Conservation (phyloP, 2,888 invertebrate genomes). For the Odontocerum albicorne region DNA sequence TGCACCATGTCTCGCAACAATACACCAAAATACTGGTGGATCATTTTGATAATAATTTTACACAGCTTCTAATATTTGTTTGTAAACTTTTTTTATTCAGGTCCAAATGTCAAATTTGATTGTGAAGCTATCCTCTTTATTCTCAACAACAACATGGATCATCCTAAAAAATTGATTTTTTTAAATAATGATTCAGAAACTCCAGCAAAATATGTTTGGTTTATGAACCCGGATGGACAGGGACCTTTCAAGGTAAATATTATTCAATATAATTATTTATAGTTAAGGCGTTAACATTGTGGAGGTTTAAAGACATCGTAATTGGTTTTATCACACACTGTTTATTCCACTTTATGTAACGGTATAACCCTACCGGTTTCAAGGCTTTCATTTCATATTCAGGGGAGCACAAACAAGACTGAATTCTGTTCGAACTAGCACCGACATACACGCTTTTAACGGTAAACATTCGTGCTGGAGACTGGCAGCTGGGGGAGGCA, state of each 20-base stretch:
- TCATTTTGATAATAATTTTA: too few relatives aligned
- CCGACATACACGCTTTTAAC: too few relatives aligned
- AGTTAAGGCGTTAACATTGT: neutral
- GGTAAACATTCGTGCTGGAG: too few relatives aligned
- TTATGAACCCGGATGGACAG: constrained; percentile 47
- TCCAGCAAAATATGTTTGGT: constrained; percentile 54
- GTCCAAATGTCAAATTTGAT: constrained; percentile 8
- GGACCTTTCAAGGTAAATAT: constrained; percentile 43
- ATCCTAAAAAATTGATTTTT: constrained; percentile 45
- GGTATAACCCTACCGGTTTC: too few relatives aligned
- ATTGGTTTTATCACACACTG: too few relatives aligned
- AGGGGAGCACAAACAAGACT: too few relatives aligned
- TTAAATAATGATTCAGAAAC: constrained; percentile 48
- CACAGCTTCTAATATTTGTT: neutral
- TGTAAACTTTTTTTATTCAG: neutral
- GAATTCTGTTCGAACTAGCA: too few relatives aligned
- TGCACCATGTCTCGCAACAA: too few relatives aligned
- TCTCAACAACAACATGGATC: constrained; percentile 45
- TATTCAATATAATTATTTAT: neutral
- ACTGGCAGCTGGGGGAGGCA: too few relatives aligned
- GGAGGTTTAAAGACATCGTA: neutral
- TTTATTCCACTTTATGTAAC: too few relatives aligned
- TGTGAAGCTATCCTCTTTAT: neutral
- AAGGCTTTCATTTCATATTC: too few relatives aligned
- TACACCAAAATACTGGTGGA: too few relatives aligned